These are phyloP conservation scores for Brachymystax lenok DNA, from an alignment of 2,797 vertebrate genomes.

Conservation along the genomic window DNA sequence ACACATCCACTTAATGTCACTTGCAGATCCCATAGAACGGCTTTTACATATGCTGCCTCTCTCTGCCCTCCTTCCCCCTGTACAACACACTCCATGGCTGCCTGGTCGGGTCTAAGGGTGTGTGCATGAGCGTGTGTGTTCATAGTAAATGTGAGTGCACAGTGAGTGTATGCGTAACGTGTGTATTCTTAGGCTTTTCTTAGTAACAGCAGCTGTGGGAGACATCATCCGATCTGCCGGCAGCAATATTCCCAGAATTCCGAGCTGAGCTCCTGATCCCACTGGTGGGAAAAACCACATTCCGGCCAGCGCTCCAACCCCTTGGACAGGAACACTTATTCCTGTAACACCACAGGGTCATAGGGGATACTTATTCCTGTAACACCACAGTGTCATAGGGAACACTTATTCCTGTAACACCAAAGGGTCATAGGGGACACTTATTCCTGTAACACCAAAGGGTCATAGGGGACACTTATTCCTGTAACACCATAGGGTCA, in stretches of 20 bases:
- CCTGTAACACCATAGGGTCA: too few species aligned
- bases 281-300: constrained; percentile 63
- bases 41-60: neutral
- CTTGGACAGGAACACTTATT: constrained; percentile 50
- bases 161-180: constrained; percentile 4
- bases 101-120: neutral
- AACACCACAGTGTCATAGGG: constrained; percentile 14
- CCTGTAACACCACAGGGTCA: neutral
- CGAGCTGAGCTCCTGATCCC: constrained; percentile 62
- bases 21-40: neutral
- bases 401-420: constrained; percentile 38
- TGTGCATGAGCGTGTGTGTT: neutral
- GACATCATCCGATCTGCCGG: constrained; percentile 65
- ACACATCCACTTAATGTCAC: neutral
- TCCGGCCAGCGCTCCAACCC: constrained; percentile 46
- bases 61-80: neutral
- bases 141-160: constrained; percentile 11
- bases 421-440: neutral
- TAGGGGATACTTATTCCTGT: neutral
- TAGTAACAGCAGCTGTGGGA: constrained; percentile 77
- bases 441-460: neutral
- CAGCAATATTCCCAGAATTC: constrained; percentile 73
- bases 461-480: too few species aligned
- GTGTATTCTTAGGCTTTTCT: constrained; percentile 69
- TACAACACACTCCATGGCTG: neutral